A percentile compares a stretch with the other conserved stretches of the same genome.
Evolutionary conservation across 2,888 invertebrate species (phyloP).

Genomic region (Mythimna lalbum): DNA sequence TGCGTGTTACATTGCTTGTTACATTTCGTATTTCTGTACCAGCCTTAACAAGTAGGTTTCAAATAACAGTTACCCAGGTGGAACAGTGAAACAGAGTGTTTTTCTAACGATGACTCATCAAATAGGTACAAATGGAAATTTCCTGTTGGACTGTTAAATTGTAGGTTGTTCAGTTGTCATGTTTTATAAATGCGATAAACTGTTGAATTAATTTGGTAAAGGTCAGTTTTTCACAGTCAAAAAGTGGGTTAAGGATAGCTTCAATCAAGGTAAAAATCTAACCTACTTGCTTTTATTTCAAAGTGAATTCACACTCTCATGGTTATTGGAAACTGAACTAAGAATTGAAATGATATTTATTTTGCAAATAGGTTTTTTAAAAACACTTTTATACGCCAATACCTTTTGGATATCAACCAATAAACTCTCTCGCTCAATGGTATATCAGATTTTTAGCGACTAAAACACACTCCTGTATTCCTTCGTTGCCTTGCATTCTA

Average conservation of each 20-base stretch:
- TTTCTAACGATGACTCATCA: conserved; percentile 27
- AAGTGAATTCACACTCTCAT: not conserved
- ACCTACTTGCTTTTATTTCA: not conserved
- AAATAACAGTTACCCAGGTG: conserved; percentile 12
- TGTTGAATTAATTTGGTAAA: conserved; percentile 1
- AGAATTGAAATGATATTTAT: too few relatives aligned
- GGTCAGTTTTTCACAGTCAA: conserved; percentile 1
- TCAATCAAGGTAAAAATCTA: not conserved
- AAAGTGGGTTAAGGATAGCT: not conserved
- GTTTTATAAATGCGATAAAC: conserved; percentile 18
- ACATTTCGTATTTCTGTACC: too few relatives aligned
- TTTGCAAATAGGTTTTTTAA: too few relatives aligned
- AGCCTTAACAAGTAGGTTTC: not conserved
- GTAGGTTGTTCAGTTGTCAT: conserved; percentile 3
- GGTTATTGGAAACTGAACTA: not conserved
- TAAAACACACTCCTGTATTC: too few relatives aligned
- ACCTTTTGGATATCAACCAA: too few relatives aligned
- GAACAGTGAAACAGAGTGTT: conserved; percentile 17
- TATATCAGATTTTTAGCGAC: too few relatives aligned
- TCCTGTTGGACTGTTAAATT: conserved; percentile 26
- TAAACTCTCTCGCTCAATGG: too few relatives aligned
- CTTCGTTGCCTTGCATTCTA: too few relatives aligned
- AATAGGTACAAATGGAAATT: conserved; percentile 13
- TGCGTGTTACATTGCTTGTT: too few relatives aligned
- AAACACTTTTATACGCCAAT: too few relatives aligned